A percentile compares a stretch with the other conserved stretches of the same genome.
These are phyloP conservation scores for Cyclargus thomasi DNA, from an alignment of 1,140 invertebrate species.

Conservation along the genomic window DNA sequence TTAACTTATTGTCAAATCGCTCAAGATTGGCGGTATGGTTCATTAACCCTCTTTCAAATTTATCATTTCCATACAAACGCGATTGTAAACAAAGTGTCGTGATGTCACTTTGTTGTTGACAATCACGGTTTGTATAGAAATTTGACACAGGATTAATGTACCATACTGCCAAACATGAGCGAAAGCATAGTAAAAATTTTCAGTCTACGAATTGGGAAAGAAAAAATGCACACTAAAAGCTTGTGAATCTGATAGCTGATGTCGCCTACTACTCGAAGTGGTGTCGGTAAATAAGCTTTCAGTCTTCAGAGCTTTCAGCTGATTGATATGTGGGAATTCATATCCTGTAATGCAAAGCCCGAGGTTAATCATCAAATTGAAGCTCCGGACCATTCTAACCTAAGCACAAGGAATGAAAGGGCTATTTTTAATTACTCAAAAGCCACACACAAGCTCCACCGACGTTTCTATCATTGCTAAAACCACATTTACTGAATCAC, in stretches of 20 bases:
- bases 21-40: too few species aligned
- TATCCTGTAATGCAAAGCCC: slow-evolving; percentile 15
- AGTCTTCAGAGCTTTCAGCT: slow-evolving; percentile 15
- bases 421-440: slow-evolving; percentile 22
- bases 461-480: slow-evolving; percentile 17
- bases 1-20: too few species aligned
- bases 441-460: slow-evolving; percentile 16
- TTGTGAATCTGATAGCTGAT: neutral
- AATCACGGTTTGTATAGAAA: too few species aligned
- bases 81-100: too few species aligned
- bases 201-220: too few species aligned
- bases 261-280: neutral
- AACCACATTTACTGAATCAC: slow-evolving; percentile 13
- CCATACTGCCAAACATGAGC: too few species aligned
- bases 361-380: slow-evolving; percentile 22
- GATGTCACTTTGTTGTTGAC: too few species aligned
- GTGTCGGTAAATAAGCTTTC: slow-evolving; percentile 13
- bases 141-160: too few species aligned
- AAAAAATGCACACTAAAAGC: too few species aligned
- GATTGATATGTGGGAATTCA: slow-evolving; percentile 12
- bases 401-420: slow-evolving; percentile 22
- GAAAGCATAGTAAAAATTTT: too few species aligned
- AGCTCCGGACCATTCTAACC: slow-evolving; percentile 19
- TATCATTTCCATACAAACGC: too few species aligned
- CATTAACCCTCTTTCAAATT: too few species aligned